Evolutionary conservation across 2,888 invertebrate genomes (phyloP).

Genomic region (Athalia cordata): DNA sequence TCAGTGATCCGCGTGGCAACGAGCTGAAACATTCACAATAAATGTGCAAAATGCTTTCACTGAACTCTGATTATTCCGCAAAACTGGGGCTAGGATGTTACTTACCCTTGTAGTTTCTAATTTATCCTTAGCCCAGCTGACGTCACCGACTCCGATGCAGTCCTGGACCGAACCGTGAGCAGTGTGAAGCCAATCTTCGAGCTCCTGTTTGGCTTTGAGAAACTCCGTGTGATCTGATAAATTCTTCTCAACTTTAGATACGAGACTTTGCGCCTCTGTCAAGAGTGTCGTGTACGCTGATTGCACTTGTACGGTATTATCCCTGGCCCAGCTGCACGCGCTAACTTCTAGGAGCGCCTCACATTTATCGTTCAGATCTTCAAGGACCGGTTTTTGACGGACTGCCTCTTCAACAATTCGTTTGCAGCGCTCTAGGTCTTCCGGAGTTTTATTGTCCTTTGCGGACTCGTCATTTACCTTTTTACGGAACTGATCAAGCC

Average conservation of each 20-base stretch:
- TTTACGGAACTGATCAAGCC: constrained; percentile 83
- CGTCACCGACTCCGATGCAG: constrained; percentile 88
- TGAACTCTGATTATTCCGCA: background rate
- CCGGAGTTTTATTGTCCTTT: constrained; percentile 85
- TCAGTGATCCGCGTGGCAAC: constrained; percentile 84
- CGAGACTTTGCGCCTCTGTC: constrained; percentile 86
- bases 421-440: constrained; percentile 85
- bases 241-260: constrained; percentile 92
- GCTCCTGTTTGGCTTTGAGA: constrained; percentile 87
- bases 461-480: constrained; percentile 79
- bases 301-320: constrained; percentile 90
- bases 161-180: constrained; percentile 89
- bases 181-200: constrained; percentile 88
- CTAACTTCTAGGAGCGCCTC: constrained; percentile 91
- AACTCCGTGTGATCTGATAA: constrained; percentile 94
- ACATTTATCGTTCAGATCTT: constrained; percentile 90
- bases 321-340: constrained; percentile 89
- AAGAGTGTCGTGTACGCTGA: constrained; percentile 87
- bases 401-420: constrained; percentile 85
- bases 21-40: constrained; percentile 57
- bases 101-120: constrained; percentile 85
- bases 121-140: constrained; percentile 85
- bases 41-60: background rate
- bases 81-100: constrained; percentile 43
- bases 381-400: constrained; percentile 84